Evolutionary conservation across 2,113 vertebrate species (phyloP).

Genomic region (Sitta europaea): DNA sequence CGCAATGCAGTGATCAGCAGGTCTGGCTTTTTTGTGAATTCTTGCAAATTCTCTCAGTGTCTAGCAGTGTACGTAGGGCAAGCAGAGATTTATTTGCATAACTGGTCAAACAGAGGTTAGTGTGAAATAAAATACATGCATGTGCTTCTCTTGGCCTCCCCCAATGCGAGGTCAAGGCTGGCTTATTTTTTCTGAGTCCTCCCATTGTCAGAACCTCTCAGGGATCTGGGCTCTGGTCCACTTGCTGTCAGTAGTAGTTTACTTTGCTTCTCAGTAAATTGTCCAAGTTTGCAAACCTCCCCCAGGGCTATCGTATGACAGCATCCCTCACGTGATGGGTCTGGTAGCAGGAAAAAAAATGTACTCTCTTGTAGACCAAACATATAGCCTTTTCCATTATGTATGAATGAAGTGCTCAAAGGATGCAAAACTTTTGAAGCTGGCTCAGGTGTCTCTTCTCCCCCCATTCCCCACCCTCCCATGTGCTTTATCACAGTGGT

Average conservation of each 20-base stretch:
- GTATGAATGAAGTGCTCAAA: not conserved
- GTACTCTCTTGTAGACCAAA: not conserved
- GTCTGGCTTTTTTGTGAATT: not conserved
- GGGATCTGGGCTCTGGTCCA: not conserved
- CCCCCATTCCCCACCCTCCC: not conserved
- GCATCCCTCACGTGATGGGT: not conserved
- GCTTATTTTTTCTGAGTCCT: slow-evolving; percentile 41
- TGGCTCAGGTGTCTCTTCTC: not conserved
- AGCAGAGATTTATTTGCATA: slow-evolving; percentile 27
- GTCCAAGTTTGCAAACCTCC: not conserved
- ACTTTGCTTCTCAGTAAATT: not conserved
- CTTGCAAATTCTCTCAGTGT: not conserved
- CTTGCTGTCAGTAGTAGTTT: slow-evolving; percentile 19
- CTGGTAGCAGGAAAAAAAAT: not conserved
- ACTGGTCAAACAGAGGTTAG: slow-evolving; percentile 42
- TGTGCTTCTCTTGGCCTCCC: not conserved
- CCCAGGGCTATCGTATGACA: not conserved
- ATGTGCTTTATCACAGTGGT: not conserved
- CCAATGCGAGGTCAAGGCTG: not conserved
- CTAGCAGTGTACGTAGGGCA: not conserved
- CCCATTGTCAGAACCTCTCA: not conserved
- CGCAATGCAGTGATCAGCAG: not conserved
- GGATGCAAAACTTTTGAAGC: not conserved
- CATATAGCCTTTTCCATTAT: not conserved
- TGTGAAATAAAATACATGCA: slow-evolving; percentile 18